Conservation (phyloP, 2,113 vertebrate species). For the Varanus salvator region DNA sequence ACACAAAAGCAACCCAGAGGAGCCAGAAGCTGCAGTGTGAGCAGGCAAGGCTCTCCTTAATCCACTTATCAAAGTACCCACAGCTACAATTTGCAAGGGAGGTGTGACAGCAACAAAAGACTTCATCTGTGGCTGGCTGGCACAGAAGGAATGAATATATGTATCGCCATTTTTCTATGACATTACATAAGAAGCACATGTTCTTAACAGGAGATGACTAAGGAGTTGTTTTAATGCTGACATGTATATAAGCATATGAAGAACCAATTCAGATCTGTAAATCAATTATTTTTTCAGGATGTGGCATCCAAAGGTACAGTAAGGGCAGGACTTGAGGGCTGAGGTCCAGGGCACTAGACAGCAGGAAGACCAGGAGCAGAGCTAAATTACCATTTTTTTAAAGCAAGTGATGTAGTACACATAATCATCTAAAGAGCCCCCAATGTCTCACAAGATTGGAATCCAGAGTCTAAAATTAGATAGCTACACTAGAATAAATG, state of each 20-base stretch:
- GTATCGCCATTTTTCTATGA: background rate
- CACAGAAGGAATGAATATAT: background rate
- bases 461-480: background rate
- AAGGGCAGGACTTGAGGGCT: background rate
- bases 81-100: slow-evolving; percentile 48
- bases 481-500: background rate
- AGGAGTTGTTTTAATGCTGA: background rate
- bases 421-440: too few relatives aligned
- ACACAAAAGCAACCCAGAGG: slow-evolving; percentile 6
- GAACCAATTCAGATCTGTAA: background rate
- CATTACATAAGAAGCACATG: background rate
- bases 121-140: background rate
- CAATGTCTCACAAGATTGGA: too few relatives aligned
- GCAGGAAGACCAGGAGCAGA: background rate
- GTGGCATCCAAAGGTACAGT: background rate
- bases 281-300: background rate
- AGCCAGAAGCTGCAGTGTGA: slow-evolving; percentile 21
- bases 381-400: too few relatives aligned
- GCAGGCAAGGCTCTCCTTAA: slow-evolving; percentile 44
- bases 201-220: background rate
- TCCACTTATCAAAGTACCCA: slow-evolving; percentile 58
- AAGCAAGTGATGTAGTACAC: too few relatives aligned
- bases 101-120: background rate
- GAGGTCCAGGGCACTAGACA: background rate
- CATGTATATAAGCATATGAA: background rate